Evolutionary conservation across 2,797 vertebrate genomes (phyloP), one percentile per base, ranked within the genome.

Genomic region (Etheostoma nigrum): DNA sequence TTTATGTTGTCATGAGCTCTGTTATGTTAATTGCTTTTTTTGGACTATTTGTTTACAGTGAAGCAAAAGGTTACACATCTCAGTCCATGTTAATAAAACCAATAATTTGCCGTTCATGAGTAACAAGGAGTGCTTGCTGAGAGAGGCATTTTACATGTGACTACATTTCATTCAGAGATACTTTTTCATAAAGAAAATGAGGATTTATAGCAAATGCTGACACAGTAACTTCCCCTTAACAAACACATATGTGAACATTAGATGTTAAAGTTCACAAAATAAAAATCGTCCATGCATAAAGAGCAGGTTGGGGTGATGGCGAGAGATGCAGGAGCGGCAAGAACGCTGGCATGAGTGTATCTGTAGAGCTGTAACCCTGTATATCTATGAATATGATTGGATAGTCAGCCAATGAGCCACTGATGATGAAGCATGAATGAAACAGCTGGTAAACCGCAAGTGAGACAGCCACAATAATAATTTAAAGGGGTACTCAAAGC

Each of bases 51-150:
- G 42, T 66, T 61, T 40, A n/a, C 27, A 7, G 48, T 58, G 55
- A 21, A 53, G 36, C 21, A 18, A 55, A 60, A 66, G 65, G 54
- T 73, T 36, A 42, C 14, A 47, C 59, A 53, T 59, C 54, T 51
- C 49, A 40, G 18, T 10, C 15, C 6, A 66, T 52, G 40, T 47
- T 63, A 60, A 55, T 2, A 66, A 15, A 15, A 68, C 30, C 21
- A 55, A 21, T 64, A 23, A 49, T 42, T 58, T 45, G 36, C 12
- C 33, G 13, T 53, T 73, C 8, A 27, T 42, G 54, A 52, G 57
- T 59, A 15, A 58, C 16, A 47, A 72, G 27, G 10, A 36, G 2
- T 6, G 9, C 42, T n/a, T 19, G 19, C 27, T 47, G 21, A 54
- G 63, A 55, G 25, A 27, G n/a, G 27, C 18, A 23, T 49, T 65